Evolutionary conservation across 2,888 invertebrate genomes (phyloP).

Genomic region (Ctena decussata): DNA sequence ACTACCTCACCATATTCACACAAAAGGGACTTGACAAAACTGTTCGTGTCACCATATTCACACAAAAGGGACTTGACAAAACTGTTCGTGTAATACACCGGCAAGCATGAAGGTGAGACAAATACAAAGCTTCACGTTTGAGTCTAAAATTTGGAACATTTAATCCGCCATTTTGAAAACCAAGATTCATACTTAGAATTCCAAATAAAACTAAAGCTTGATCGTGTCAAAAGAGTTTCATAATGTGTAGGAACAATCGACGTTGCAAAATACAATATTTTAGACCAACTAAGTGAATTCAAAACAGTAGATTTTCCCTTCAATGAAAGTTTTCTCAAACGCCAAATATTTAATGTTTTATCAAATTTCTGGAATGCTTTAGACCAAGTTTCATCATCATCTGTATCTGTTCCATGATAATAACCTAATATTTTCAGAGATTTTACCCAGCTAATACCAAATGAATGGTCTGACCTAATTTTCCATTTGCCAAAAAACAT

Average conservation of each 20-base stretch:
- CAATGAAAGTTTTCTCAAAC: no score
- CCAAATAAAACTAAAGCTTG: conserved; percentile 51
- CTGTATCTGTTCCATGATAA: neutral
- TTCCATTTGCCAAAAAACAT: conserved; percentile 64
- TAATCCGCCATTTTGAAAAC: conserved; percentile 37
- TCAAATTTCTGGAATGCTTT: neutral
- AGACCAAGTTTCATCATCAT: neutral
- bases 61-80: neutral
- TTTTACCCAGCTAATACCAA: conserved; percentile 50
- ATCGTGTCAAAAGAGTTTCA: conserved; percentile 20
- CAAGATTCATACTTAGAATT: conserved; percentile 29
- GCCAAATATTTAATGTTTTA: no score
- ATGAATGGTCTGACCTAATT: conserved; percentile 56
- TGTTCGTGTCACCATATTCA: neutral
- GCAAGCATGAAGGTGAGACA: conserved; percentile 31
- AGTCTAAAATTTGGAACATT: conserved; percentile 30
- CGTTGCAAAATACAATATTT: conserved; percentile 33
- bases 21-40: neutral
- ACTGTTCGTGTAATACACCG: neutral
- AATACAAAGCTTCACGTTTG: conserved; percentile 26
- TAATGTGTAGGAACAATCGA: conserved; percentile 29
- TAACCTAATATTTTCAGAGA: neutral
- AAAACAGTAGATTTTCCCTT: no score
- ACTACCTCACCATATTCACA: neutral
- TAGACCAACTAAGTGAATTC: conserved; percentile 40